Percentiles rank a stretch among this genome's conserved stretches.
Conservation (phyloP, 2,888 invertebrate genomes). For the Acleris sparsana region DNA sequence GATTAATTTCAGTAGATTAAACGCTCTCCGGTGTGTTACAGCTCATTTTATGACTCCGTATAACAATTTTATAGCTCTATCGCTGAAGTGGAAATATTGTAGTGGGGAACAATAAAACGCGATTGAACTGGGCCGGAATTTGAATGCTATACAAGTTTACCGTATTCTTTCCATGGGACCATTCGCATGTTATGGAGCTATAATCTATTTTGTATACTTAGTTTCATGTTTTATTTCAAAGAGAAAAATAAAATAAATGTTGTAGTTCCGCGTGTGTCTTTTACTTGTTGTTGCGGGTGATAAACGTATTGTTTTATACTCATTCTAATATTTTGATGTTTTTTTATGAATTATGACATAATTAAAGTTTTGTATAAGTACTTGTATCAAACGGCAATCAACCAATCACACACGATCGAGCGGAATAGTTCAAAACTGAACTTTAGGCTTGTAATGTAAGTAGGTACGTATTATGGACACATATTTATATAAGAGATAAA, state of each 20-base stretch:
- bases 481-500: too few relatives aligned
- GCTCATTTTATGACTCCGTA: slow-evolving; percentile 32
- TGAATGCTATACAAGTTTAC: slow-evolving; percentile 30
- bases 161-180: slow-evolving; percentile 32
- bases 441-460: too few relatives aligned
- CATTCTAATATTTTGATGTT: too few relatives aligned
- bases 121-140: slow-evolving; percentile 32
- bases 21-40: slow-evolving; percentile 25
- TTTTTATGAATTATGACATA: too few relatives aligned
- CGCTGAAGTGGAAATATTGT: slow-evolving; percentile 37
- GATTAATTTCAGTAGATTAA: slow-evolving; percentile 35
- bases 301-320: too few relatives aligned
- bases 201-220: slow-evolving; percentile 22
- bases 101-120: slow-evolving; percentile 31
- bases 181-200: slow-evolving; percentile 28
- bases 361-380: too few relatives aligned
- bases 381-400: too few relatives aligned
- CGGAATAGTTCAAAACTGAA: too few relatives aligned
- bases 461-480: too few relatives aligned
- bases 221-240: not conserved
- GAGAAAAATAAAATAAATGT: not conserved
- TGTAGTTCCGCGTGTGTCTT: too few relatives aligned
- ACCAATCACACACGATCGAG: too few relatives aligned
- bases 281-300: too few relatives aligned
- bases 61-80: slow-evolving; percentile 36